Conservation (phyloP, 2,113 vertebrate species). For the Scomber japonicus region DNA sequence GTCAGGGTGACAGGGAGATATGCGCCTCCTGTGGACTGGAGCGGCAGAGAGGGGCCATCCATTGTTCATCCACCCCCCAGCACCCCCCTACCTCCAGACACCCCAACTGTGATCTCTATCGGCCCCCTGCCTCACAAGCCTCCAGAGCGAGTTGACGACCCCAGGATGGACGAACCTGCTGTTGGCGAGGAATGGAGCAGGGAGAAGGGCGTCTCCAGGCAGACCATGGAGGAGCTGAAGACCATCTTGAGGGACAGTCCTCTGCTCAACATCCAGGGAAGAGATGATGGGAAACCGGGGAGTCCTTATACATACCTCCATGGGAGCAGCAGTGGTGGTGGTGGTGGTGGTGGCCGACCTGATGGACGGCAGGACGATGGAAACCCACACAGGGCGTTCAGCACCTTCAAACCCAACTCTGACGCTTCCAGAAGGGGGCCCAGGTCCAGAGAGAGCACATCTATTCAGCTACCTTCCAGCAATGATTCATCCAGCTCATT, state of each 20-base stretch:
- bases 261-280: constrained; percentile 60
- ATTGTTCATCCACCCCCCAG: constrained; percentile 59
- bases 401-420: constrained; percentile 80
- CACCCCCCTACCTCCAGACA: constrained; percentile 49
- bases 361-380: constrained; percentile 71
- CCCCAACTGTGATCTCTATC: constrained; percentile 66
- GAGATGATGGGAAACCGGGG: constrained; percentile 46
- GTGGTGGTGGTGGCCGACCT: constrained; percentile 20
- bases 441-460: constrained; percentile 56
- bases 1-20: constrained; percentile 80
- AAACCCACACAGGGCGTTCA: constrained; percentile 64
- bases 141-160: constrained; percentile 47
- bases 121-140: constrained; percentile 39
- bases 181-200: constrained; percentile 28
- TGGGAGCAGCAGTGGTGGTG: constrained; percentile 11
- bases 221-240: constrained; percentile 87
- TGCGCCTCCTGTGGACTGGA: constrained; percentile 73
- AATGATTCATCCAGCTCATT: constrained; percentile 78
- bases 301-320: constrained; percentile 63
- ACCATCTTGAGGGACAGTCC: constrained; percentile 81
- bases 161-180: neutral
- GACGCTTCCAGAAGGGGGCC: constrained; percentile 77
- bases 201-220: constrained; percentile 75
- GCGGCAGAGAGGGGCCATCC: constrained; percentile 70
- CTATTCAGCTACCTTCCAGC: constrained; percentile 63